Evolutionary conservation across 1,140 invertebrate genomes (phyloP).

Genomic region (Pygmarrhopalites habei): DNA sequence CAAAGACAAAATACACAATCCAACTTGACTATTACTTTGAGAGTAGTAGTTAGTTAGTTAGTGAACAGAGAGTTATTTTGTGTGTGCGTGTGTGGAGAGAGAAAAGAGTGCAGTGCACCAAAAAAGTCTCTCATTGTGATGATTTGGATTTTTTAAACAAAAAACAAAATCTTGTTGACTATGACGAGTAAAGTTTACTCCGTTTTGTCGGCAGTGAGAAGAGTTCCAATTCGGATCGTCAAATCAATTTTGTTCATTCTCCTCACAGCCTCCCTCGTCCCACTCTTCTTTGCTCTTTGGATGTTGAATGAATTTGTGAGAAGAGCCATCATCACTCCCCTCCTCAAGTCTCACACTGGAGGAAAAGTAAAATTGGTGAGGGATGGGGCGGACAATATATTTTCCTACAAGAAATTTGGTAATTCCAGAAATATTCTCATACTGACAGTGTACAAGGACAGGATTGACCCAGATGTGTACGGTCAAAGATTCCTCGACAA

Average conservation of each 20-base stretch:
- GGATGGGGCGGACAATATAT: constrained; percentile 33
- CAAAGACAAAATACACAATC: no score
- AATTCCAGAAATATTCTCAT: constrained; percentile 23
- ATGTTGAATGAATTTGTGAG: neutral
- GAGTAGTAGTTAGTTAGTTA: no score
- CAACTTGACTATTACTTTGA: no score
- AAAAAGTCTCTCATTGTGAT: no score
- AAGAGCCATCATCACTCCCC: neutral
- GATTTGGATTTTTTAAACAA: no score
- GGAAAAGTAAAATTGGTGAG: constrained; percentile 7
- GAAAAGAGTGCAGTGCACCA: no score
- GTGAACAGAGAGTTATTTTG: no score
- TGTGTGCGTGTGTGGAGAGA: no score
- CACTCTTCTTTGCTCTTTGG: neutral
- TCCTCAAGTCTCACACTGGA: neutral
- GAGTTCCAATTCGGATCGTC: no score
- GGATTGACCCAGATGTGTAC: constrained; percentile 19
- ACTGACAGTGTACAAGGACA: constrained; percentile 18
- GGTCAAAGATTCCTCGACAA: constrained; percentile 12
- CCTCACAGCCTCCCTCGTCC: neutral
- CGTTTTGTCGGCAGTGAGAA: no score
- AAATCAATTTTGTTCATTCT: neutral
- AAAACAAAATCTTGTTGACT: no score
- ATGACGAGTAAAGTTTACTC: no score
- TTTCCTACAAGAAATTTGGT: constrained; percentile 24